phyloP scores from a whole-genome alignment of 2,113 vertebrate genomes.

The Smithornis capensis region DNA sequence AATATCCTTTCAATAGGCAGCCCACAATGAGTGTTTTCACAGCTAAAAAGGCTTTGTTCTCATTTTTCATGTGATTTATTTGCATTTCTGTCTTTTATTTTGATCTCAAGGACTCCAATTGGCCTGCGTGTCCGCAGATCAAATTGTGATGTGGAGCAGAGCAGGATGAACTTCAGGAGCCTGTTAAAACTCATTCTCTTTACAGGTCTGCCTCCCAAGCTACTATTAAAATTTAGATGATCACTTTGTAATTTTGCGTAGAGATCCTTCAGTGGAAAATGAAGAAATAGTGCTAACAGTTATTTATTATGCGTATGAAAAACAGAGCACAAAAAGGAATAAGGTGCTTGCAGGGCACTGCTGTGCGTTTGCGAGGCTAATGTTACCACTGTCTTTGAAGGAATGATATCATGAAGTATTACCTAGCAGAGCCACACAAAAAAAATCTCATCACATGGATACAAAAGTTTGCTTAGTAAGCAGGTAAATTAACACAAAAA shows the following conservation, averaged over 20 bases:
- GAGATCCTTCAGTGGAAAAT: background rate
- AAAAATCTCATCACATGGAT: background rate
- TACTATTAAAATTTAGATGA: background rate
- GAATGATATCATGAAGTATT: background rate
- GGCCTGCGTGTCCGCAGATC: background rate
- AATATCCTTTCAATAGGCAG: background rate
- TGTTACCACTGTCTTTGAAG: slow-evolving; percentile 1
- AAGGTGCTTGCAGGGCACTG: slow-evolving; percentile 21
- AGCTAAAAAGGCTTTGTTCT: background rate
- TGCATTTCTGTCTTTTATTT: background rate
- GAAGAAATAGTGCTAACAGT: background rate
- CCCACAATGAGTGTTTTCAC: background rate
- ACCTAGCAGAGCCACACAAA: background rate
- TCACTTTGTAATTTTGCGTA: background rate
- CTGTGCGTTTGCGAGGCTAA: slow-evolving; percentile 14
- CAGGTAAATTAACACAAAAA: background rate
- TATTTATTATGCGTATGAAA: background rate
- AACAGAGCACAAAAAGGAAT: background rate
- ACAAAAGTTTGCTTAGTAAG: background rate
- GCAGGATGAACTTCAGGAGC: background rate
- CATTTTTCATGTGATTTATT: background rate
- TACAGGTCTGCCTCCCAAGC: background rate
- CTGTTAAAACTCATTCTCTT: background rate
- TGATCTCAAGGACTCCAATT: background rate
- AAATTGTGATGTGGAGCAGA: background rate